These are phyloP conservation scores for human DNA, from an alignment of 2,113 vertebrate genomes.

Conservation along the genomic window GRCh38 chr11:104817001-104817500, in stretches of 20 bases:
- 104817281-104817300: background rate
- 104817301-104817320: background rate
- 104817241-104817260: background rate
- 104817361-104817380: background rate
- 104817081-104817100: background rate
- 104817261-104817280: background rate
- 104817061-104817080: background rate
- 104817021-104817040: background rate
- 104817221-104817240: background rate
- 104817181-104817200: accelerated
- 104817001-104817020: background rate
- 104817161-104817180: background rate
- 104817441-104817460: background rate
- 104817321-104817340: background rate
- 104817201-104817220: background rate
- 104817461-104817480: background rate
- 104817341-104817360: background rate
- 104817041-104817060: too few relatives aligned
- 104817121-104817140: background rate
- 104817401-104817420: background rate
- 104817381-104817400: background rate
- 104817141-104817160: background rate
- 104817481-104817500: background rate
- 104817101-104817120: background rate
- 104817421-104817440: background rate